Percentiles rank a stretch among this genome's conserved stretches.
Evolutionary conservation across 2,888 invertebrate species (phyloP).

Genomic region (Helleia helle): DNA sequence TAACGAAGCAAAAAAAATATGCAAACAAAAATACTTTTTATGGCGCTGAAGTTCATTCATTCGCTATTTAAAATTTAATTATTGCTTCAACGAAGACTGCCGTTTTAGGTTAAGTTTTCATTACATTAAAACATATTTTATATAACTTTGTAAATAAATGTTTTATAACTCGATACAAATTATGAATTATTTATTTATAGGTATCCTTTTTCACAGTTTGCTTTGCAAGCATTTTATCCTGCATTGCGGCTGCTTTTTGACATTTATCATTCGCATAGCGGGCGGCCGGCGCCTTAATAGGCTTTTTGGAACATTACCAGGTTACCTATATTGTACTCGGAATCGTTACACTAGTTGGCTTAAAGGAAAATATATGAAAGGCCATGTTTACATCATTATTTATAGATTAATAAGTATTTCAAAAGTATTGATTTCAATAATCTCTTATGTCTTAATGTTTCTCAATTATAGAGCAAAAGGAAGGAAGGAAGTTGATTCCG

Average conservation of each 20-base stretch:
- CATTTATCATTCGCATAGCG: conserved; percentile 55
- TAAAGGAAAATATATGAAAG: conserved; percentile 15
- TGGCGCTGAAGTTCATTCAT: no score
- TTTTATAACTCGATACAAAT: conserved; percentile 3
- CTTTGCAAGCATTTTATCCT: conserved; percentile 31
- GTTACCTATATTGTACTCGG: conserved; percentile 26
- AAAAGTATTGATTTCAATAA: no score
- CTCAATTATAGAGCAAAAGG: no score
- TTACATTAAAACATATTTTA: neutral
- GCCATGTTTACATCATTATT: neutral
- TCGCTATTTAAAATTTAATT: neutral
- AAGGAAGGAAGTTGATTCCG: no score
- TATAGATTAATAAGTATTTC: no score
- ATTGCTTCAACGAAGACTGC: neutral
- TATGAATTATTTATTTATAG: conserved; percentile 4
- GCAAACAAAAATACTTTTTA: no score
- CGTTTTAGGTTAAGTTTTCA: neutral
- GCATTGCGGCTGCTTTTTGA: conserved; percentile 62
- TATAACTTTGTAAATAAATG: neutral
- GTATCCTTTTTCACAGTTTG: conserved; percentile 7
- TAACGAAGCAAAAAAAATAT: no score
- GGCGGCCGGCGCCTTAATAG: conserved; percentile 41
- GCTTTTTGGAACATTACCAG: conserved; percentile 67
- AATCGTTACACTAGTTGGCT: conserved; percentile 15
- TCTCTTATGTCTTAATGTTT: no score